A percentile compares a stretch with the other conserved stretches of the same genome.
phyloP scores from a whole-genome alignment of 2,888 invertebrate genomes.

The Taenaris catops region DNA sequence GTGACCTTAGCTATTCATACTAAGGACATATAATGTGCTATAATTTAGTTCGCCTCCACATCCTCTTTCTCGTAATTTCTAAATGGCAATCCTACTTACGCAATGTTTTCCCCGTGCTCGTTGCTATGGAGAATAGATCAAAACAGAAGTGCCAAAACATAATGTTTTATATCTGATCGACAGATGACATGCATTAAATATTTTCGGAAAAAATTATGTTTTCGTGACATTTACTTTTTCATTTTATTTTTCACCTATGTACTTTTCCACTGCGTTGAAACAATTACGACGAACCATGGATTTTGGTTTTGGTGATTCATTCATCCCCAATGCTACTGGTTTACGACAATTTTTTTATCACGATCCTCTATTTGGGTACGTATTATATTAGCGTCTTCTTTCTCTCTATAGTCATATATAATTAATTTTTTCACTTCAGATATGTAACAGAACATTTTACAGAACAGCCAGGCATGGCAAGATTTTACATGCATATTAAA shows the following conservation, averaged over 20 bases:
- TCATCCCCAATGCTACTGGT: constrained; percentile 60
- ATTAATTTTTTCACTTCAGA: too few relatives aligned
- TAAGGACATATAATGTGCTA: too few relatives aligned
- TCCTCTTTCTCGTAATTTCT: neutral
- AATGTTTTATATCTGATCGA: constrained; percentile 39
- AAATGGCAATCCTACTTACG: constrained; percentile 10
- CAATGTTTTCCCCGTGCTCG: constrained; percentile 48
- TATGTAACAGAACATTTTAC: too few relatives aligned
- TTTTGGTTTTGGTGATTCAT: constrained; percentile 62
- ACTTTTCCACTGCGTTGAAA: constrained; percentile 37
- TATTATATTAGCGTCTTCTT: constrained; percentile 28
- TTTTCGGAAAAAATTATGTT: constrained; percentile 57
- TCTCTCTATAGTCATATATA: too few relatives aligned
- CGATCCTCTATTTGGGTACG: constrained; percentile 58
- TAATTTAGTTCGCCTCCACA: too few relatives aligned
- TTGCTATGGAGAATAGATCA: constrained; percentile 46
- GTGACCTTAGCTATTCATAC: too few relatives aligned
- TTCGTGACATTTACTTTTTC: constrained; percentile 43
- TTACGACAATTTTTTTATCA: constrained; percentile 52
- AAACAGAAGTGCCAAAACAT: constrained; percentile 64
- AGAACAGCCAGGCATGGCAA: too few relatives aligned
- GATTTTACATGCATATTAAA: too few relatives aligned
- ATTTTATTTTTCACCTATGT: constrained; percentile 42
- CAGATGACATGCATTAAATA: constrained; percentile 52
- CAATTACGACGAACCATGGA: constrained; percentile 54